Conservation (phyloP, 2,888 invertebrate species). For the Entomobrya multifasciata region DNA sequence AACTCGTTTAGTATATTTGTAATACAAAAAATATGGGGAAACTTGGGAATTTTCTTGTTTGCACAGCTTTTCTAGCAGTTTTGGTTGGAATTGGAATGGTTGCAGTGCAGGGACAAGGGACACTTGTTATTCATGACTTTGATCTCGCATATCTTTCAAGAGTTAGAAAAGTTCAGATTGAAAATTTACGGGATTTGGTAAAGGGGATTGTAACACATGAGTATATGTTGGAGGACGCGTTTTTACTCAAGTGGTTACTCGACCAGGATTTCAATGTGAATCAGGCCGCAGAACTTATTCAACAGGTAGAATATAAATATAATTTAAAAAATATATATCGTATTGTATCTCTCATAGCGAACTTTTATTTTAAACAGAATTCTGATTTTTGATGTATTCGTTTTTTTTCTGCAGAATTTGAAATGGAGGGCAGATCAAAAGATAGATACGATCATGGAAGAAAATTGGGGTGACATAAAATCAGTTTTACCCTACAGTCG, state of each 20-base stretch:
- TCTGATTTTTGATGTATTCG: too few relatives aligned
- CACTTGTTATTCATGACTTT: too few relatives aligned
- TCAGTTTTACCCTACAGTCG: neutral
- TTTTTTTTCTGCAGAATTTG: conserved; percentile 11
- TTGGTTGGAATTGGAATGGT: too few relatives aligned
- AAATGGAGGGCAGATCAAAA: neutral
- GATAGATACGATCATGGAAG: neutral
- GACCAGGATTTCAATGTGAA: neutral
- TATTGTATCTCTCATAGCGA: too few relatives aligned
- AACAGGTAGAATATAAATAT: neutral
- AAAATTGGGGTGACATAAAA: conserved; percentile 9
- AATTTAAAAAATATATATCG: too few relatives aligned
- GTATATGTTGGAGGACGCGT: neutral
- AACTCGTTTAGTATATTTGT: too few relatives aligned
- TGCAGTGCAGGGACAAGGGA: too few relatives aligned
- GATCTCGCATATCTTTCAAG: neutral
- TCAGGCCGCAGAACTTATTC: neutral
- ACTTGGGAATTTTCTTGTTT: too few relatives aligned
- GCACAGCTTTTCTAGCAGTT: too few relatives aligned
- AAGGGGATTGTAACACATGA: neutral
- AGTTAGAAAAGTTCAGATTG: neutral
- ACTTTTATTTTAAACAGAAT: neutral
- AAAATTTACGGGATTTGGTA: neutral
- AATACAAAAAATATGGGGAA: too few relatives aligned
- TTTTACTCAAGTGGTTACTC: neutral